phyloP scores from a whole-genome alignment of 2,888 invertebrate genomes.

The Unio pictorum region DNA sequence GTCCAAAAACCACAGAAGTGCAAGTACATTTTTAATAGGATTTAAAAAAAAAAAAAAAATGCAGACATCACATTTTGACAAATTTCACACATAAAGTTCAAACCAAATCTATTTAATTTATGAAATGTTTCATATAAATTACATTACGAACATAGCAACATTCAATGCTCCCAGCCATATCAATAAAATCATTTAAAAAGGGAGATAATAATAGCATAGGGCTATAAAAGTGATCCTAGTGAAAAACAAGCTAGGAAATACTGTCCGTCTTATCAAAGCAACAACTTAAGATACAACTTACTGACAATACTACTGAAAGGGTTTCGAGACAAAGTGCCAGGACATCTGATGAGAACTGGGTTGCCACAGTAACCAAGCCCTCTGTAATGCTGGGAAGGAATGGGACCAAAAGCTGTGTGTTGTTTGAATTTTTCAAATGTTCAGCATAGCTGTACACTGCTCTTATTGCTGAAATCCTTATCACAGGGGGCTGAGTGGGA shows the following conservation, averaged over 20 bases:
- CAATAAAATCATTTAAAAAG: too few relatives aligned
- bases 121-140: too few relatives aligned
- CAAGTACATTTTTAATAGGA: too few relatives aligned
- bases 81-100: too few relatives aligned
- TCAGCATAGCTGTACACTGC: slow-evolving; percentile 75
- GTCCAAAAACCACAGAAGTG: too few relatives aligned
- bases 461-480: slow-evolving; percentile 75
- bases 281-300: slow-evolving; percentile 58
- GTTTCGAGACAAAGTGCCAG: slow-evolving; percentile 75
- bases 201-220: too few relatives aligned
- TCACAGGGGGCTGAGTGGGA: slow-evolving; percentile 74
- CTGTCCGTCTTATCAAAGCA: neutral
- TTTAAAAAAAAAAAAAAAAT: too few relatives aligned
- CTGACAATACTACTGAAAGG: slow-evolving; percentile 74
- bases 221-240: neutral
- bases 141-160: too few relatives aligned
- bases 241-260: slow-evolving; percentile 2
- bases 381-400: slow-evolving; percentile 75
- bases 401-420: slow-evolving; percentile 71
- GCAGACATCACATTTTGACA: too few relatives aligned
- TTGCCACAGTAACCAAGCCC: slow-evolving; percentile 75
- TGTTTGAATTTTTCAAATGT: slow-evolving; percentile 73
- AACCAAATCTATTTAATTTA: too few relatives aligned
- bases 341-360: slow-evolving; percentile 74
- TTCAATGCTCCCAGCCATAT: too few relatives aligned